Conservation (phyloP, 2,113 vertebrate genomes). For the Amazona vittata region DNA sequence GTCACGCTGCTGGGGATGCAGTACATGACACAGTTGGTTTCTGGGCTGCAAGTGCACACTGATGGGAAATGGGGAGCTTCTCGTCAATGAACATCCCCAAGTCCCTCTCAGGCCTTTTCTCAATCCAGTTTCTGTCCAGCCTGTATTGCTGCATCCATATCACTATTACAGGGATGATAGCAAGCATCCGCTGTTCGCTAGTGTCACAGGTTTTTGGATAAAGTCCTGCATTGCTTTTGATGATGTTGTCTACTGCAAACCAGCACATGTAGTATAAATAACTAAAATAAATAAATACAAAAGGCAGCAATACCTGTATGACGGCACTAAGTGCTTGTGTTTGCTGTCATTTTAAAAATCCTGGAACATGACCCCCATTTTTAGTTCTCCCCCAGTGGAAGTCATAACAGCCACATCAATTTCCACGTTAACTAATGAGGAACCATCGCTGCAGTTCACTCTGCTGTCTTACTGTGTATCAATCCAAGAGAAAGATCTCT, state of each 20-base stretch:
- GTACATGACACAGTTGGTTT: background rate
- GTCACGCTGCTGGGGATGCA: background rate
- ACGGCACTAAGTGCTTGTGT: background rate
- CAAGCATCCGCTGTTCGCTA: background rate
- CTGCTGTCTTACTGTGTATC: rapidly evolving
- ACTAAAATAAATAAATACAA: background rate
- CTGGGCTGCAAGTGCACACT: background rate
- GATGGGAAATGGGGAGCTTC: background rate
- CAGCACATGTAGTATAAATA: background rate
- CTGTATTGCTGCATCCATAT: background rate
- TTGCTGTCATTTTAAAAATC: background rate
- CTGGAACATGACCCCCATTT: rapidly evolving
- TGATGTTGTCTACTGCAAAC: background rate
- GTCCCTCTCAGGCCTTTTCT: background rate
- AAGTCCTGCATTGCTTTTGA: background rate
- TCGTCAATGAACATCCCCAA: background rate
- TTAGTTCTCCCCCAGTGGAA: background rate
- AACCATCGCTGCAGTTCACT: too few species aligned
- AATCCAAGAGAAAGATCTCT: background rate
- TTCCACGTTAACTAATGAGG: background rate
- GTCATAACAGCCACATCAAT: rapidly evolving
- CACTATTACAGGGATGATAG: background rate
- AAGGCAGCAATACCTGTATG: too few species aligned
- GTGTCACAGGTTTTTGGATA: background rate
- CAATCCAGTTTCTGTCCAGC: background rate